phyloP scores from a whole-genome alignment of 2,888 invertebrate species.

The Hirtodrosophila alboralis region DNA sequence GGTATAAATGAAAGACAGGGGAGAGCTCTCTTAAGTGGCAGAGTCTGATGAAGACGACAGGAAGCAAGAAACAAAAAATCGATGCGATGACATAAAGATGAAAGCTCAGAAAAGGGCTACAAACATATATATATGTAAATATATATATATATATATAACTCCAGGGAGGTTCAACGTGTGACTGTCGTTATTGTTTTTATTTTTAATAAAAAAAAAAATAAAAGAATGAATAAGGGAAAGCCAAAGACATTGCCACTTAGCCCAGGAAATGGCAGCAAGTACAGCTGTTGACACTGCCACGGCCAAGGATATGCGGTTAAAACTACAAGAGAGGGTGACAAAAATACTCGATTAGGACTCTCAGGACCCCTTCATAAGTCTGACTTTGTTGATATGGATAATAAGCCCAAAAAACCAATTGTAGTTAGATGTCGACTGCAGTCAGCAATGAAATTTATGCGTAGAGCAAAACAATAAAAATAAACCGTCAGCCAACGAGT shows the following conservation, averaged over 20 bases:
- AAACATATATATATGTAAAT: neutral
- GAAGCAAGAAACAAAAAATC: constrained; percentile 53
- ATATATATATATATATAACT: neutral
- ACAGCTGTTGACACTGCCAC: constrained; percentile 41
- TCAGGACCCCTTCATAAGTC: constrained; percentile 13
- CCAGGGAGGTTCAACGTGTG: constrained; percentile 30
- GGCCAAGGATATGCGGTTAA: constrained; percentile 7
- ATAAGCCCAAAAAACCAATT: constrained; percentile 31
- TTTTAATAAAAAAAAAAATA: constrained; percentile 60
- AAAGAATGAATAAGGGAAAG: too few relatives aligned
- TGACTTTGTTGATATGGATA: constrained; percentile 18
- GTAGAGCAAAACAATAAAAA: constrained; percentile 10
- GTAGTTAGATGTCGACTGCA: constrained; percentile 20
- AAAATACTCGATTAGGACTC: constrained; percentile 34
- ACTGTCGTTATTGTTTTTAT: constrained; percentile 62
- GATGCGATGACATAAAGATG: constrained; percentile 73
- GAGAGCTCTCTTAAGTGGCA: constrained; percentile 55
- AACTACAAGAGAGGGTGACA: neutral
- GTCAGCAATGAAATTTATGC: constrained; percentile 40
- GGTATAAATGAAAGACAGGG: constrained; percentile 45
- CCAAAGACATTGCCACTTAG: constrained; percentile 29
- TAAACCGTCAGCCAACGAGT: too few relatives aligned
- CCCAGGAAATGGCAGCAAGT: constrained; percentile 22
- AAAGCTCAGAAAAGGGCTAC: constrained; percentile 60
- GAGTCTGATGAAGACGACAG: constrained; percentile 58